Evolutionary conservation across 2,797 vertebrate genomes (phyloP).

Genomic region (Adelosebastes latens): DNA sequence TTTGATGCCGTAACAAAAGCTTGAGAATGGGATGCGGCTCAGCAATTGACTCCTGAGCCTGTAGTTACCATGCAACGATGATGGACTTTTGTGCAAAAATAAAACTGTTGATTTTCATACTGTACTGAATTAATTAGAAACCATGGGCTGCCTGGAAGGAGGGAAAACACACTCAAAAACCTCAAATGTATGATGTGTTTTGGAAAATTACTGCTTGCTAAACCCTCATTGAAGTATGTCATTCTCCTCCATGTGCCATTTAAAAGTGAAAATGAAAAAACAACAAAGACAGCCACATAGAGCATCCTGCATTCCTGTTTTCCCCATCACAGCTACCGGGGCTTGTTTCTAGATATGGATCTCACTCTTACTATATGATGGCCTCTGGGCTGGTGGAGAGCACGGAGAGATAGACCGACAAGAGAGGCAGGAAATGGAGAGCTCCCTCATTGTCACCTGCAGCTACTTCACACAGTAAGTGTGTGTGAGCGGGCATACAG

Average conservation of each 20-base stretch:
- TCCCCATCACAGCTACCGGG: not conserved
- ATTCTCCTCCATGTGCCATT: not conserved
- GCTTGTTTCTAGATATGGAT: conserved; percentile 37
- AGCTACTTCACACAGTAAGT: conserved; percentile 35
- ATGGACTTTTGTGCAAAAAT: conserved; percentile 7
- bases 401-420: conserved; percentile 17
- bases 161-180: conserved; percentile 8
- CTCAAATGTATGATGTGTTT: not conserved
- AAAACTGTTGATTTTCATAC: conserved; percentile 19
- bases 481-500: not conserved
- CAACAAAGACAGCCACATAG: not conserved
- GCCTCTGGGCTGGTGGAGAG: conserved; percentile 32
- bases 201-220: not conserved
- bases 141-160: conserved; percentile 1
- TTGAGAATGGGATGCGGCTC: not conserved
- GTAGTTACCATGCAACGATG: conserved; percentile 15
- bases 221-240: conserved; percentile 4
- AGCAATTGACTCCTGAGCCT: not conserved
- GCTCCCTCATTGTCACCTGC: conserved; percentile 61
- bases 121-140: conserved; percentile 40
- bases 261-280: not conserved
- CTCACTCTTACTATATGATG: conserved; percentile 11
- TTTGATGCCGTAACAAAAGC: not conserved
- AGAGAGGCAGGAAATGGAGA: conserved; percentile 53
- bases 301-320: not conserved